Percentiles rank a stretch among this genome's conserved stretches.
Conservation (phyloP, 2,797 vertebrate genomes). For the Acomys russatus region DNA sequence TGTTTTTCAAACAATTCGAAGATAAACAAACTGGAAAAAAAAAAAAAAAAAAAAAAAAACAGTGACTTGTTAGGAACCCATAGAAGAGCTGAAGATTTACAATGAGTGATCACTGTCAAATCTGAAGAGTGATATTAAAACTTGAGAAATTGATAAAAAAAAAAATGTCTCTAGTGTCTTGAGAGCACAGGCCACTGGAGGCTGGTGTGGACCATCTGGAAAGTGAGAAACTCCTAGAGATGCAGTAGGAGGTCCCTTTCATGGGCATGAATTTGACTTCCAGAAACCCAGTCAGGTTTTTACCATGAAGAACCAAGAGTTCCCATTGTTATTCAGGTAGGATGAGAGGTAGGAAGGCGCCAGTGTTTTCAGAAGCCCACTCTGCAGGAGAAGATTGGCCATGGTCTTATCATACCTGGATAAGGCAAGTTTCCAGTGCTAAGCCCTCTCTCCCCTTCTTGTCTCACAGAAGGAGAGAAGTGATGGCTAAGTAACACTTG, state of each 20-base stretch:
- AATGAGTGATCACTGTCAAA: no score
- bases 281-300: not conserved
- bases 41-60: conserved; percentile 29
- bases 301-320: not conserved
- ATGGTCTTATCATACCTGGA: not conserved
- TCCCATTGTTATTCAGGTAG: not conserved
- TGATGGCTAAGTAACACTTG: not conserved
- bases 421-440: not conserved
- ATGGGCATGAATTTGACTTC: not conserved
- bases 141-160: not conserved
- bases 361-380: not conserved
- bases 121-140: not conserved
- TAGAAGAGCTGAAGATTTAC: not conserved
- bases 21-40: not conserved
- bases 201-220: not conserved
- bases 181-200: not conserved
- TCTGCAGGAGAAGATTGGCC: not conserved
- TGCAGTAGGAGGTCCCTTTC: not conserved
- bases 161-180: not conserved
- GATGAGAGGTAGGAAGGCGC: not conserved
- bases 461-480: not conserved
- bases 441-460: not conserved
- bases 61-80: not conserved
- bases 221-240: not conserved
- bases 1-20: not conserved